Evolutionary conservation across 2,888 invertebrate species (phyloP).

Genomic region (Uropetala carovei): DNA sequence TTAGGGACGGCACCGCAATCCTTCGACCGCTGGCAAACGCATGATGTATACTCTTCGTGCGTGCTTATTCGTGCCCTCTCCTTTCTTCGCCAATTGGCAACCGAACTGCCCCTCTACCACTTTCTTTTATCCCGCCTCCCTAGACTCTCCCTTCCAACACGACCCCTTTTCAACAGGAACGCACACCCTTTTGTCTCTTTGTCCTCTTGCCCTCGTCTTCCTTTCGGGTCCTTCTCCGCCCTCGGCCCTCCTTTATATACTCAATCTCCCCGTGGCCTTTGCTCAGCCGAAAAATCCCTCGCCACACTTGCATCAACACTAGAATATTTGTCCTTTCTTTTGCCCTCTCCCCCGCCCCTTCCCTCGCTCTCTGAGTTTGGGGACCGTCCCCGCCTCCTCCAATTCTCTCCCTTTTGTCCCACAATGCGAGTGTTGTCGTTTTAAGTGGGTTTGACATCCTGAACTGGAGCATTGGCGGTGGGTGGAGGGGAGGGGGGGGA

Average conservation of each 20-base stretch:
- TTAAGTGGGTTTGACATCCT: conserved; percentile 61
- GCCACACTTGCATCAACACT: conserved; percentile 60
- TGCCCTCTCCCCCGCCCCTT: not conserved
- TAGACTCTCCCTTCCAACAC: not conserved
- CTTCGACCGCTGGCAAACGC: too few species aligned
- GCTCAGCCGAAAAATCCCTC: conserved; percentile 37
- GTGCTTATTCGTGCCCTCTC: not conserved
- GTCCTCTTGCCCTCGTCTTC: not conserved
- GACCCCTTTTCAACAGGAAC: not conserved
- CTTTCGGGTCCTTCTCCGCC: conserved; percentile 13
- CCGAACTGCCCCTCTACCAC: not conserved
- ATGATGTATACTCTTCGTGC: too few species aligned
- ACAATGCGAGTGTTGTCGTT: conserved; percentile 52
- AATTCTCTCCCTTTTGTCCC: not conserved
- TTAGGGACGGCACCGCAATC: too few species aligned
- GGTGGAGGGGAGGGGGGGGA: not conserved
- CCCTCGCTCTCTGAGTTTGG: not conserved
- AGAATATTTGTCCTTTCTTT: conserved; percentile 41
- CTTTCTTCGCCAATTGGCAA: not conserved
- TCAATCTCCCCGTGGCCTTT: not conserved
- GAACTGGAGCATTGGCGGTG: not conserved
- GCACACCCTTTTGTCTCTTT: not conserved
- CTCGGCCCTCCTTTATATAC: not conserved
- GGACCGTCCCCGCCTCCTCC: not conserved
- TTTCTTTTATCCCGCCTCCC: not conserved